Percentiles rank a stretch among this genome's conserved stretches.
Evolutionary conservation across 2,888 invertebrate genomes (phyloP).

Genomic region (Arctia plantaginis): DNA sequence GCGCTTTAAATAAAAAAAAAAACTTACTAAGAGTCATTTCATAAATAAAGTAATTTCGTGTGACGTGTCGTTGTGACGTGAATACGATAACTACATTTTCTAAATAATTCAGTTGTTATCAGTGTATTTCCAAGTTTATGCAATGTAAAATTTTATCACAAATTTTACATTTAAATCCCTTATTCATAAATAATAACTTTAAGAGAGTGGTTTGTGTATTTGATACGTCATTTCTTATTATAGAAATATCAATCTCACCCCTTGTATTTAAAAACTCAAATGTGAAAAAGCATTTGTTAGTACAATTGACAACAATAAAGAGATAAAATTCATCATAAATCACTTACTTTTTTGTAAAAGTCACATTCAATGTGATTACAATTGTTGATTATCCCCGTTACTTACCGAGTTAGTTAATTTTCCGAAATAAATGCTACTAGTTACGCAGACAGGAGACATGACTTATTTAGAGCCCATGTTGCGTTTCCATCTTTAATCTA

Average conservation of each 20-base stretch:
- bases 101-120: constrained; percentile 28
- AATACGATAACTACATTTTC: constrained; percentile 28
- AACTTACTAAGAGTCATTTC: constrained; percentile 70
- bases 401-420: constrained; percentile 62
- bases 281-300: constrained; percentile 36
- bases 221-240: constrained; percentile 3
- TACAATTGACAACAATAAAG: constrained; percentile 12
- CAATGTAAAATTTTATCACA: constrained; percentile 24
- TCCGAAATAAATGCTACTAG: constrained; percentile 71
- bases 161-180: constrained; percentile 32
- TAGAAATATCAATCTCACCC: constrained; percentile 63
- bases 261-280: constrained; percentile 54
- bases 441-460: constrained; percentile 77
- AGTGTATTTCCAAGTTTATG: constrained; percentile 26
- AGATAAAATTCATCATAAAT: constrained; percentile 14
- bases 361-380: constrained; percentile 1
- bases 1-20: constrained; percentile 66
- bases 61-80: constrained; percentile 13
- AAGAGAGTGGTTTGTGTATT: not conserved
- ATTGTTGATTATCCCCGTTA: constrained; percentile 28
- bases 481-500: constrained; percentile 84
- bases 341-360: constrained; percentile 12
- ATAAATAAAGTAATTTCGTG: constrained; percentile 44
- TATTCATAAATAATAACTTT: constrained; percentile 15
- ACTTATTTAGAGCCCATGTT: constrained; percentile 84